A percentile compares a stretch with the other conserved stretches of the same genome.
Conservation (phyloP, 2,888 invertebrate genomes). For the Elegia similella region DNA sequence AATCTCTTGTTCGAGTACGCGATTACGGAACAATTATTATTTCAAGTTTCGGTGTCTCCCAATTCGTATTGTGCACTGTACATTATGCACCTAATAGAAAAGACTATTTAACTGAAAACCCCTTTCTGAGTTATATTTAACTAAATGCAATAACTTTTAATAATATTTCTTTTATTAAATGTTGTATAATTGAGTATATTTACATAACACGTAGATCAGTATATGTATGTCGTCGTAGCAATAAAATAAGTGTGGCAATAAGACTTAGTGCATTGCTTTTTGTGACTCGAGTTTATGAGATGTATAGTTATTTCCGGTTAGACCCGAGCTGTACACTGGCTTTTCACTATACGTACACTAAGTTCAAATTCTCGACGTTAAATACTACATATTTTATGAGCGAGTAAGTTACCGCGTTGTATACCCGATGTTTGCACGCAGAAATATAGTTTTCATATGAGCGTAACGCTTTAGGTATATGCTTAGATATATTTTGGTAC, state of each 20-base stretch:
- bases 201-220: conserved; percentile 70
- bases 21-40: conserved; percentile 31
- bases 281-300: conserved; percentile 54
- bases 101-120: conserved; percentile 45
- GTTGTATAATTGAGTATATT: conserved; percentile 73
- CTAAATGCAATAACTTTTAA: conserved; percentile 71
- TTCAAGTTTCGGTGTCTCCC: conserved; percentile 19
- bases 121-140: conserved; percentile 56
- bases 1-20: conserved; percentile 39
- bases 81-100: conserved; percentile 51
- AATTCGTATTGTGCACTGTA: conserved; percentile 56
- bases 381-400: conserved; percentile 70
- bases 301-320: conserved; percentile 49
- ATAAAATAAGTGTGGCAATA: conserved; percentile 80
- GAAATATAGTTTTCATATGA: conserved; percentile 52
- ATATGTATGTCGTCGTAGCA: conserved; percentile 71
- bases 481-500: conserved; percentile 16
- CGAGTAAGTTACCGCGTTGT: conserved; percentile 46
- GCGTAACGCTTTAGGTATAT: conserved; percentile 1
- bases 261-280: conserved; percentile 72
- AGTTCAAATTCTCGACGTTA: conserved; percentile 74
- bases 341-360: conserved; percentile 65
- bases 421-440: conserved; percentile 11
- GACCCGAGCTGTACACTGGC: conserved; percentile 71
- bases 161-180: conserved; percentile 74